Percentiles rank a stretch among this genome's conserved stretches.
Evolutionary conservation across 2,113 vertebrate species (phyloP).

Genomic region (Microtus ochrogaster): DNA sequence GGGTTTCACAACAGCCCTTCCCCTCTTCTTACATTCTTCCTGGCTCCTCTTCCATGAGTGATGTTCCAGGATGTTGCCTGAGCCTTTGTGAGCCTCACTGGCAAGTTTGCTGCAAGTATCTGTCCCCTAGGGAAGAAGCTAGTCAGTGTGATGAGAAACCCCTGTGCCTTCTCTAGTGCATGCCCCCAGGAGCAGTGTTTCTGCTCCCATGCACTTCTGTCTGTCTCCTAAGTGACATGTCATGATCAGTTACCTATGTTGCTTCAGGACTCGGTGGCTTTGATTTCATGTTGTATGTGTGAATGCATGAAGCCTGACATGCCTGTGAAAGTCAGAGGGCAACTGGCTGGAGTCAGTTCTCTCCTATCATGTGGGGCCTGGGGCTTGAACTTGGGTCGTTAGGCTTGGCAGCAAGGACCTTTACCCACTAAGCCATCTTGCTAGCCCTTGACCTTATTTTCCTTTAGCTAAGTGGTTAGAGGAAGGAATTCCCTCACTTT

Average conservation of each 20-base stretch:
- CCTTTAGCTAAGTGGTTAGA: background rate
- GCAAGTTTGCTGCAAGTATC: background rate
- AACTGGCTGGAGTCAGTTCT: background rate
- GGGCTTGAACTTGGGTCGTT: background rate
- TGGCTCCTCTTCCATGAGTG: background rate
- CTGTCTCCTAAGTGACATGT: background rate
- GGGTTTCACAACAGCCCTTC: background rate
- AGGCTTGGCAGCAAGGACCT: background rate
- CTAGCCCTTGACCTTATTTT: background rate
- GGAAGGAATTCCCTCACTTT: background rate
- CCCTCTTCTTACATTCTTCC: background rate
- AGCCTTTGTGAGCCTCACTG: background rate
- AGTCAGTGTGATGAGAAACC: background rate
- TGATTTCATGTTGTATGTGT: background rate
- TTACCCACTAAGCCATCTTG: background rate
- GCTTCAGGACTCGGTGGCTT: background rate
- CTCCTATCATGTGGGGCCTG: background rate
- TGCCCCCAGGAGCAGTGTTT: background rate
- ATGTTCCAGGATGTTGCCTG: background rate
- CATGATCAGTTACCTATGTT: fast-evolving
- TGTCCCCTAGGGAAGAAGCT: background rate
- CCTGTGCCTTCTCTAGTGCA: background rate
- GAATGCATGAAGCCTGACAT: background rate
- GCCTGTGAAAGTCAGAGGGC: background rate
- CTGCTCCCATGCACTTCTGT: background rate